phyloP scores from a whole-genome alignment of 2,113 vertebrate species.

The Porphyrio hochstetteri region DNA sequence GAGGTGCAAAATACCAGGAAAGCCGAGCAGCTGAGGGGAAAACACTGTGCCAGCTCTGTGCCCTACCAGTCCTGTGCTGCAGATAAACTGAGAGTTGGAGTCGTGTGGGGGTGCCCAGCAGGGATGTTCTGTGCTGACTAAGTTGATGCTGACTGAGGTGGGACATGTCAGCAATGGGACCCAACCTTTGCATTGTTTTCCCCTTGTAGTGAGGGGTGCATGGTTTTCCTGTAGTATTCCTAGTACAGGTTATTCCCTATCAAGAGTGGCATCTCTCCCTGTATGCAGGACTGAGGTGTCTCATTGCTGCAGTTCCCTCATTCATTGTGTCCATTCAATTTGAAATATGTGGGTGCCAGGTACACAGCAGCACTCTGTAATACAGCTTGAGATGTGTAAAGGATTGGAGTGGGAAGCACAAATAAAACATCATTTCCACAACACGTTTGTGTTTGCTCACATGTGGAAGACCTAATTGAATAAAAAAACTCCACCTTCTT shows the following conservation, averaged over 20 bases:
- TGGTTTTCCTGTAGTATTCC: neutral
- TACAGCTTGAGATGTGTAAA: neutral
- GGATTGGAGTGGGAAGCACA: neutral
- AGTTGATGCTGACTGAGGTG: rapidly evolving
- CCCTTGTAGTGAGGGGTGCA: too few species aligned
- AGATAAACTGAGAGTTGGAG: rapidly evolving
- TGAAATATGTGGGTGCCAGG: neutral
- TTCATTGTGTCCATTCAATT: neutral
- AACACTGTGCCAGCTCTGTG: neutral
- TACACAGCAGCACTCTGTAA: neutral
- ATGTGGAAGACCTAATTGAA: neutral
- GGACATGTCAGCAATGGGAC: neutral
- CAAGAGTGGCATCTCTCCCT: neutral
- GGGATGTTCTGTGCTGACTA: neutral
- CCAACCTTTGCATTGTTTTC: neutral
- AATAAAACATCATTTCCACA: neutral
- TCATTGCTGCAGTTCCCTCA: neutral
- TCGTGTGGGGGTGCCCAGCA: rapidly evolving
- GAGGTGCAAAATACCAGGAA: neutral
- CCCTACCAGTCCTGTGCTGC: neutral
- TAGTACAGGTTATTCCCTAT: neutral
- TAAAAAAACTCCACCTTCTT: neutral
- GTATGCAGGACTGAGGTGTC: neutral
- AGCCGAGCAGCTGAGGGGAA: neutral
- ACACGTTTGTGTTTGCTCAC: neutral